Conservation (phyloP, 1,140 invertebrate genomes). For the Sweltsa coloradensis region DNA sequence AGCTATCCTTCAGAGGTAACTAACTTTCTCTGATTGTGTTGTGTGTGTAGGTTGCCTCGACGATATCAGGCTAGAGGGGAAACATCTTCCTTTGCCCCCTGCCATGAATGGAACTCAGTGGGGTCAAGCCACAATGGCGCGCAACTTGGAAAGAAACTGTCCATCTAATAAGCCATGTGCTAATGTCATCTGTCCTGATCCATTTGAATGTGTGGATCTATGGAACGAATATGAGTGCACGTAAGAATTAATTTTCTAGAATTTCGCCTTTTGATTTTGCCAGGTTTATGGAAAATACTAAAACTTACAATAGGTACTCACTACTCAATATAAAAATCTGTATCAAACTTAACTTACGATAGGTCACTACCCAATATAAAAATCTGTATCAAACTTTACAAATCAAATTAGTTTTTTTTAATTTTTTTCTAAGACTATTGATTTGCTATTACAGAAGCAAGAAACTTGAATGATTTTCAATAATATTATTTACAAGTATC, state of each 20-base stretch:
- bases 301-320: too few species aligned
- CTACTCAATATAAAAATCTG: too few species aligned
- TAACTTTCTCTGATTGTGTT: background rate
- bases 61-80: conserved; percentile 79
- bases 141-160: conserved; percentile 82
- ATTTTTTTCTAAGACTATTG: background rate
- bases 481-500: too few species aligned
- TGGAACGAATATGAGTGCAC: conserved; percentile 97
- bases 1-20: background rate
- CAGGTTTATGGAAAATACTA: too few species aligned
- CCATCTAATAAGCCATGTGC: conserved; percentile 88
- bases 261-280: too few species aligned
- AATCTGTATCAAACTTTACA: too few species aligned
- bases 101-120: conserved; percentile 91
- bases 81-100: conserved; percentile 79
- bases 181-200: conserved; percentile 79
- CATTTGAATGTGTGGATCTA: conserved; percentile 91
- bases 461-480: too few species aligned
- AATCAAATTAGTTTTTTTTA: background rate
- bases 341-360: too few species aligned
- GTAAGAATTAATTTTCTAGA: conserved; percentile 47
- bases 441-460: too few species aligned
- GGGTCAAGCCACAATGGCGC: conserved; percentile 83
- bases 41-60: conserved; percentile 55
- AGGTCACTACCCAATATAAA: too few species aligned